Percentiles rank a stretch among this genome's conserved stretches.
Conservation (phyloP, 1,140 invertebrate species). For the honey bee (Apis mellifera) region Amel_HAv3.1 CM009943.2:3214001-3214500, state of each 20-base stretch:
- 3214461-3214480: constrained; percentile 68
- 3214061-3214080: neutral
- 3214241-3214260: constrained; percentile 64
- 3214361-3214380: constrained; percentile 82
- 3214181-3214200: constrained; percentile 75
- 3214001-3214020: constrained; percentile 25
- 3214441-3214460: constrained; percentile 71
- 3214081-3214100: neutral
- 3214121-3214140: too few species aligned
- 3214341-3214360: constrained; percentile 81
- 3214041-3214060: constrained; percentile 33
- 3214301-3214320: constrained; percentile 68
- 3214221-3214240: neutral
- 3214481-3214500: constrained; percentile 69
- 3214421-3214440: constrained; percentile 72
- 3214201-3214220: constrained; percentile 55
- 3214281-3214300: constrained; percentile 62
- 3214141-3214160: neutral
- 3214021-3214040: constrained; percentile 34
- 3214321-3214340: constrained; percentile 78
- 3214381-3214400: constrained; percentile 80
- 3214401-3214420: constrained; percentile 80
- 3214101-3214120: neutral
- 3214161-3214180: constrained; percentile 73
- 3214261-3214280: constrained; percentile 49